Evolutionary conservation across 2,888 invertebrate species (phyloP), one percentile per base, ranked within the genome.

Genomic region (Sisyra terminalis): DNA sequence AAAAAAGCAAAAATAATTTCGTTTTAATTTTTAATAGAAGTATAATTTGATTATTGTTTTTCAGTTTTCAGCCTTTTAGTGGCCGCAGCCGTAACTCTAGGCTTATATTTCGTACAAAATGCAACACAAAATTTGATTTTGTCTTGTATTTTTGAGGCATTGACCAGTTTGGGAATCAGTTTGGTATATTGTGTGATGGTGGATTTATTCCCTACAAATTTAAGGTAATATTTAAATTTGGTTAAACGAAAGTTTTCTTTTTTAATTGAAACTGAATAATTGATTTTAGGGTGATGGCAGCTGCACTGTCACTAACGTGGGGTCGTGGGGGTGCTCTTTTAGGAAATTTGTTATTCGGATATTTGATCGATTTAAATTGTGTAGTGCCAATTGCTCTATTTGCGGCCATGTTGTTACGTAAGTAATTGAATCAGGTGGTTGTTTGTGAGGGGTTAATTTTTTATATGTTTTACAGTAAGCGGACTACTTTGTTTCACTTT

Each of bases 121-220:
- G 71, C 83, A 10, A 63, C 60, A 16, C 76, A 81, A 55, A 84
- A 84, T 60, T 61, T 85, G 54, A 68, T 81, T 40, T 63, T 85
- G 36, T 83, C 83, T 1, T 82, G 82, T 55, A 72, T 82, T 54
- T 84, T 84, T 59, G 83, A 85, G 61, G 82, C 83, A 1, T 65
- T 83, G 40, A 83, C 84, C 38, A 83, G 83, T 40, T 70, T 84
- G 49, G 81, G 79, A 50, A 82, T 84, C 59, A 81, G 82, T 64
- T 71, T 81, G 45, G 78, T 84, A 39, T 83, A 83, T 64, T 83
- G 83, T 57, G 78, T 83, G 38, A 76, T 84, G 60, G 84, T 84
- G 47, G 84, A 84, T 59, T 64, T 84, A 53, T 84, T 84, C 65
- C 84, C 84, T 52, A 84, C 84, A 46, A 83, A 84, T 65, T 71